phyloP scores from a whole-genome alignment of 2,113 vertebrate genomes.

The Rhinichthys klamathensis region DNA sequence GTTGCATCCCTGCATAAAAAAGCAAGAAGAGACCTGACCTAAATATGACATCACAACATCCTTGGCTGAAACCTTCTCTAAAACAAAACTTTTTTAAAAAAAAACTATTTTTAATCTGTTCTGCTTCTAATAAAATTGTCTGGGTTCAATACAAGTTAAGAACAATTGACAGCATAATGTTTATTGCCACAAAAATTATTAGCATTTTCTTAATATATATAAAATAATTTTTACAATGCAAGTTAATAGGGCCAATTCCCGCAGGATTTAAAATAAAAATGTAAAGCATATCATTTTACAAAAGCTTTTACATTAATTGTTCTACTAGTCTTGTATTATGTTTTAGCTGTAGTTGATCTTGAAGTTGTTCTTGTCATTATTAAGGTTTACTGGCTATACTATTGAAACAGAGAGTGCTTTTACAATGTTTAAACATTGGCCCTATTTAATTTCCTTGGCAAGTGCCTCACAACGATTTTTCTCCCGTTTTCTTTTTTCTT shows the following conservation, averaged over 20 bases:
- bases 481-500: not conserved
- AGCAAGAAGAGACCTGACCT: not conserved
- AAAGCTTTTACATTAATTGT: not conserved
- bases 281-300: not conserved
- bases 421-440: not conserved
- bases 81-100: conserved; percentile 16
- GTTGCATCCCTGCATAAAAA: conserved; percentile 38
- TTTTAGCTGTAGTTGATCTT: not conserved
- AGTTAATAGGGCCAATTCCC: not conserved
- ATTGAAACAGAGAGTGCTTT: too few species aligned
- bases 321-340: not conserved
- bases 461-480: not conserved
- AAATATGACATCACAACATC: conserved; percentile 31
- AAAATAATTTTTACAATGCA: not conserved
- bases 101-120: conserved; percentile 14
- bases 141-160: not conserved
- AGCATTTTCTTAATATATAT: not conserved
- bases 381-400: not conserved
- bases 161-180: not conserved
- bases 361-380: not conserved
- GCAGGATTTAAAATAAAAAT: not conserved
- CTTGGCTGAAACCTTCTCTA: conserved; percentile 3
- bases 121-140: not conserved
- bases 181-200: not conserved
- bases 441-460: not conserved